phyloP scores from a whole-genome alignment of 2,113 vertebrate species.

The Syngnathus scovelli region DNA sequence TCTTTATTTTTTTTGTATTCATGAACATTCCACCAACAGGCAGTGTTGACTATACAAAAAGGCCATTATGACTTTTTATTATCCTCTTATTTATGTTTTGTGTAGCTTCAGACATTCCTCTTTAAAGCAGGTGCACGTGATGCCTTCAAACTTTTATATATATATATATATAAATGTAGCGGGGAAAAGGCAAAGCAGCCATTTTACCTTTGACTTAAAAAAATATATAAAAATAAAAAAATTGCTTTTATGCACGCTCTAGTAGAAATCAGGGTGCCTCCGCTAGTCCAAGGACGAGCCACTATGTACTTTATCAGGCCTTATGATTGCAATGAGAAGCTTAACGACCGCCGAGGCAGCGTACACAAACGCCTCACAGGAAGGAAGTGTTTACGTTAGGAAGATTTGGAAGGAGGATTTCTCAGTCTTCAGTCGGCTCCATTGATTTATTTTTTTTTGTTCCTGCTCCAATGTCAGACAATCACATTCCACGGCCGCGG shows the following conservation, averaged over 20 bases:
- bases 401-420: not conserved
- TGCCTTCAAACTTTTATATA: conserved; percentile 24
- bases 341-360: conserved; percentile 42
- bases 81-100: conserved; percentile 64
- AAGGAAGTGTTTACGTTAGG: conserved; percentile 7
- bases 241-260: conserved; percentile 36
- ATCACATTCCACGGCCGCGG: conserved; percentile 66
- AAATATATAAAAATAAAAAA: not conserved
- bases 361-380: conserved; percentile 26
- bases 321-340: conserved; percentile 51
- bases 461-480: conserved; percentile 60
- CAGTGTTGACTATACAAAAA: conserved; percentile 48
- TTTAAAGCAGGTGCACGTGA: conserved; percentile 27
- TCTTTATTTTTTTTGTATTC: conserved; percentile 46
- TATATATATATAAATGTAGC: conserved; percentile 24
- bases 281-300: conserved; percentile 39
- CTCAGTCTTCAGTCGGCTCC: conserved; percentile 43
- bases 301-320: conserved; percentile 53
- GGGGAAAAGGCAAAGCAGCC: conserved; percentile 20
- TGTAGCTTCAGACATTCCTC: conserved; percentile 55
- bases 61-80: conserved; percentile 52
- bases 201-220: conserved; percentile 20
- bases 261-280: conserved; percentile 40
- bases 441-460: conserved; percentile 16
- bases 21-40: conserved; percentile 53